These are phyloP conservation scores for Ceratothoa steindachneri DNA, from an alignment of 2,888 invertebrate species.

Conservation along the genomic window DNA sequence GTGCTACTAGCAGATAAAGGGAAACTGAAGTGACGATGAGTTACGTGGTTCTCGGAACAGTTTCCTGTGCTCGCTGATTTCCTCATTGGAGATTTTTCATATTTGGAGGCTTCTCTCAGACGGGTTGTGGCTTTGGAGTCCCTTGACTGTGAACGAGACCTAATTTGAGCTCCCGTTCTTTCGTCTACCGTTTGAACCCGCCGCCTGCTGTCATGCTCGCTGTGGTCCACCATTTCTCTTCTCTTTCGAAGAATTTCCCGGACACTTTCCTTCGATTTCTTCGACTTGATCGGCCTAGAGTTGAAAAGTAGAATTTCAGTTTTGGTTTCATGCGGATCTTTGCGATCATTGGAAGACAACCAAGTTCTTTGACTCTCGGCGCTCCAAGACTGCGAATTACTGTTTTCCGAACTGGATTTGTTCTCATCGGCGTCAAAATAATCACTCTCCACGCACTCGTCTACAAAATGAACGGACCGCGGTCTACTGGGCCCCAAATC, in stretches of 20 bases:
- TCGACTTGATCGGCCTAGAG: background rate
- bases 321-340: background rate
- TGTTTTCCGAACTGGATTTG: background rate
- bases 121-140: background rate
- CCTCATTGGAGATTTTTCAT: background rate
- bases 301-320: background rate
- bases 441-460: slow-evolving; percentile 30
- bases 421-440: background rate
- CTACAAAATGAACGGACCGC: slow-evolving; percentile 44
- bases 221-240: slow-evolving; percentile 27
- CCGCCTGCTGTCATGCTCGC: slow-evolving; percentile 27
- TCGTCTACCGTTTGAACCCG: background rate
- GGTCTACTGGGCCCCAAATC: slow-evolving; percentile 18
- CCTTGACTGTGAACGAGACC: background rate
- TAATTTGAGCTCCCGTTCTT: background rate
- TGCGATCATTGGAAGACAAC: background rate
- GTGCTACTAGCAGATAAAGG: background rate
- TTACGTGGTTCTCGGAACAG: background rate
- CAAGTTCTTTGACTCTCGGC: background rate
- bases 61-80: slow-evolving; percentile 9
- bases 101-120: background rate
- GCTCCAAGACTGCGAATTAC: background rate
- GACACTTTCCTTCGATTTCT: slow-evolving; percentile 29
- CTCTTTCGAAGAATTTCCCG: slow-evolving; percentile 36
- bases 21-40: background rate